Evolutionary conservation across 2,113 vertebrate genomes (phyloP), one percentile per base, ranked within the genome.

Genomic region (Salvelinus fontinalis): DNA sequence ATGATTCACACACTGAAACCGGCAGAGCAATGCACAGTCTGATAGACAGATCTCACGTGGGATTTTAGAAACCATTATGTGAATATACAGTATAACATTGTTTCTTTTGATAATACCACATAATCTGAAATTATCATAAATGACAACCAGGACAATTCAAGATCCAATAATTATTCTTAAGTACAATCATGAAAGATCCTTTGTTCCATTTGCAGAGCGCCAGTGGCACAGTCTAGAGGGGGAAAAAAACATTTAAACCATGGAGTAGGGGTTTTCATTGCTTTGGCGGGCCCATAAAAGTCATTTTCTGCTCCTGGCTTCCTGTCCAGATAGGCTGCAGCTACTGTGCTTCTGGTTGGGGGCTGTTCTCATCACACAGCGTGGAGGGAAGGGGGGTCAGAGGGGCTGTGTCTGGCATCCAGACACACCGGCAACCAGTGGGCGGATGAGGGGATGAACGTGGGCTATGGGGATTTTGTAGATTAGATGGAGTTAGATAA

Each of bases 291-390:
- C 31, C 34, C n/a, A n/a, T 44, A 49, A 73, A 72, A 39, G 5
- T 29, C 51, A 5, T 22, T 22, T 57, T 60, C 51, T 73, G 54
- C 7, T 59, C 26, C 27, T 31, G 71, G 29, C 27, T 31, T 73
- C 71, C 71, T 73, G 71, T 72, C 51, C 70, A 57, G 70, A 29
- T 51, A 22, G 67, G 34, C 31, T 48, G 31, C 57, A 59, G 20
- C 14, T 59, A 16, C 57, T n/a, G 66, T 13, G 66, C 27, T 44
- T 14, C 2, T 72, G 8, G 9, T 18, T 54, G 51, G 18, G 26
- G 20, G 39, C 27, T 31, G 48, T 24, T 57, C 26, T n/a, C 54
- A 57, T n/a, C 51, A 31, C 9, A 13, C 3, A 54, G 26, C 24
- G 5, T 57, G 14, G n/a, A 24, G 9, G 18, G 11, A 22, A 9